Conservation (phyloP, 1,140 invertebrate genomes). For the Semibalanus balanoides region DNA sequence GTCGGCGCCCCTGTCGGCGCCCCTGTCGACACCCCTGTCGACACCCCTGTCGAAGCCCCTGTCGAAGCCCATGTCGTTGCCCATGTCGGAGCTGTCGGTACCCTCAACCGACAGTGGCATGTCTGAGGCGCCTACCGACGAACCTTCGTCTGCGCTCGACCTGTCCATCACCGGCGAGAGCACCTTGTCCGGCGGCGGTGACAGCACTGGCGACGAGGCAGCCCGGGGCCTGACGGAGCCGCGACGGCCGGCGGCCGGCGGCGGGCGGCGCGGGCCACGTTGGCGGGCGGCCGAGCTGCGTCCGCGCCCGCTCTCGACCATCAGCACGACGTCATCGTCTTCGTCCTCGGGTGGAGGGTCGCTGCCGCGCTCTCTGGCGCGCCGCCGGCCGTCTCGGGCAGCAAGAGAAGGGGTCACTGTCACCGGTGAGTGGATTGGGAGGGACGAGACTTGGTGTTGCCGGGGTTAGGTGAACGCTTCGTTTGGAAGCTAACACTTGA, state of each 20-base stretch:
- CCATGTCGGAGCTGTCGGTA: not conserved
- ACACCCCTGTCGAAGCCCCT: not conserved
- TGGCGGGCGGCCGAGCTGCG: not conserved
- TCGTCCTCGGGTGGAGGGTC: not conserved
- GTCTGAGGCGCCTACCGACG: not conserved
- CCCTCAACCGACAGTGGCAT: not conserved
- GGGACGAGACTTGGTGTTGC: not conserved
- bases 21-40: too few relatives aligned
- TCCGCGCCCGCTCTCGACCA: not conserved
- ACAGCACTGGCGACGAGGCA: not conserved
- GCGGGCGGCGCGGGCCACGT: too few relatives aligned
- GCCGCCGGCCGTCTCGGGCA: too few relatives aligned
- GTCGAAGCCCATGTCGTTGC: not conserved
- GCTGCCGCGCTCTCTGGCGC: not conserved
- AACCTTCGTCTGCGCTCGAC: not conserved
- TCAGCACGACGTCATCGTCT: not conserved
- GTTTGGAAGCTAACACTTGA: too few relatives aligned
- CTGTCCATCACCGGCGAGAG: not conserved
- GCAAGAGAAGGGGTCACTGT: too few relatives aligned
- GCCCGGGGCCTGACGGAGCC: too few relatives aligned
- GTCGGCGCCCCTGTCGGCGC: too few relatives aligned
- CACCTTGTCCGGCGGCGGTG: not conserved
- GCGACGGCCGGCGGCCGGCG: too few relatives aligned
- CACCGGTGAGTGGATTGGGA: not conserved
- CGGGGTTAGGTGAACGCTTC: too few relatives aligned